phyloP scores from a whole-genome alignment of 2,888 invertebrate genomes.

The Rugalucina vietnamica region DNA sequence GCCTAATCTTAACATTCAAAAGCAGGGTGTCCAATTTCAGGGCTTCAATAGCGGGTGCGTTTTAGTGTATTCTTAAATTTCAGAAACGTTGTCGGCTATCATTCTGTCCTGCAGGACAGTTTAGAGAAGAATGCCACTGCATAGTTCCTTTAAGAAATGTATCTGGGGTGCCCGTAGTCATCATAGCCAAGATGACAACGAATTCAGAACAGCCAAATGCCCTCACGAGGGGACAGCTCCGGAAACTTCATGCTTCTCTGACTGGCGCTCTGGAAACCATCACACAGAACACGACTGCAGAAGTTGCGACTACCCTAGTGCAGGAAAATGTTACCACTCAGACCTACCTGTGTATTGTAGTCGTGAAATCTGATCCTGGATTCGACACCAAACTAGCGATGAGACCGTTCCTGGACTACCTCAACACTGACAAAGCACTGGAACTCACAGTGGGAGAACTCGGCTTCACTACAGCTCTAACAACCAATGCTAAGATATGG shows the following conservation, averaged over 20 bases:
- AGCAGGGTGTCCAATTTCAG: no score
- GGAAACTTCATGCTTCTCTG: background rate
- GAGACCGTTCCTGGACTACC: background rate
- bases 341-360: background rate
- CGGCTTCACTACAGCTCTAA: background rate
- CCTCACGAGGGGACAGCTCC: background rate
- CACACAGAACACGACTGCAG: background rate
- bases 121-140: background rate
- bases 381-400: background rate
- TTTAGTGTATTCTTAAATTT: no score
- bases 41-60: no score
- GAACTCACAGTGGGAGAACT: background rate
- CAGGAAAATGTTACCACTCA: background rate
- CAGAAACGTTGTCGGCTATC: background rate
- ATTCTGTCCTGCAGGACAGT: background rate
- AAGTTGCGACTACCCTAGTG: background rate
- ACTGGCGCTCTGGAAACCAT: background rate
- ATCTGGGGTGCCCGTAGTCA: background rate
- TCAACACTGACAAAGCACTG: background rate
- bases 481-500: background rate
- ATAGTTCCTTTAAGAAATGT: background rate
- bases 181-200: background rate
- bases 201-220: background rate
- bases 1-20: no score
- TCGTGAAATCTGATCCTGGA: background rate